Evolutionary conservation across 2,888 invertebrate species (phyloP).

Genomic region (Glyphotaelius pellucidus): DNA sequence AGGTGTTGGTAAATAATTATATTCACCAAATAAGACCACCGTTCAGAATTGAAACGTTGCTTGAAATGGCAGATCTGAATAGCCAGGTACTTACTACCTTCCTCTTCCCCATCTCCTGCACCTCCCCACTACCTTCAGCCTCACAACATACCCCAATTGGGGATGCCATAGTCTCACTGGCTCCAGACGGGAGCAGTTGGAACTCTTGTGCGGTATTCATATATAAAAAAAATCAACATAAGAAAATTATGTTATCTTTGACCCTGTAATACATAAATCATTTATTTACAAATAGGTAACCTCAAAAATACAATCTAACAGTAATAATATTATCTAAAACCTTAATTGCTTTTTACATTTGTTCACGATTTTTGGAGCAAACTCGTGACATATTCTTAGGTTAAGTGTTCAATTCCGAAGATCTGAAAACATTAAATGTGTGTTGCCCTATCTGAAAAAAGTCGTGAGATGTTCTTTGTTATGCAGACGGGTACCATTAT

Average conservation of each 20-base stretch:
- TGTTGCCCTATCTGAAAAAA: neutral
- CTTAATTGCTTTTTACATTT: neutral
- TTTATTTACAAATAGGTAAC: neutral
- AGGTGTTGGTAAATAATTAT: too few relatives aligned
- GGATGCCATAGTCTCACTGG: too few relatives aligned
- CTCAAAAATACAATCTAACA: neutral
- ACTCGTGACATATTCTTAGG: neutral
- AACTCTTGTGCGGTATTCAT: too few relatives aligned
- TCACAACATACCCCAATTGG: too few relatives aligned
- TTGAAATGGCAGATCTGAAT: too few relatives aligned
- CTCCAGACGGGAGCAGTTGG: too few relatives aligned
- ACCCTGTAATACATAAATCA: neutral
- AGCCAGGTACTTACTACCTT: too few relatives aligned
- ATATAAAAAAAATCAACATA: too few relatives aligned
- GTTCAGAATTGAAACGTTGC: too few relatives aligned
- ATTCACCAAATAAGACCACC: too few relatives aligned
- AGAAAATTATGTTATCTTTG: neutral
- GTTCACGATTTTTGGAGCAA: neutral
- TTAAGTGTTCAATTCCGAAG: neutral
- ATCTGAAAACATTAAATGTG: neutral
- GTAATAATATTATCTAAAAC: neutral
- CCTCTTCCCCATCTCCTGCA: too few relatives aligned
- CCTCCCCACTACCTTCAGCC: too few relatives aligned
- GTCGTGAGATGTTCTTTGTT: neutral
- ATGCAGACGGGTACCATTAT: neutral